These are phyloP conservation scores for Hirtodrosophila alboralis DNA, from an alignment of 2,888 invertebrate species.

Conservation along the genomic window DNA sequence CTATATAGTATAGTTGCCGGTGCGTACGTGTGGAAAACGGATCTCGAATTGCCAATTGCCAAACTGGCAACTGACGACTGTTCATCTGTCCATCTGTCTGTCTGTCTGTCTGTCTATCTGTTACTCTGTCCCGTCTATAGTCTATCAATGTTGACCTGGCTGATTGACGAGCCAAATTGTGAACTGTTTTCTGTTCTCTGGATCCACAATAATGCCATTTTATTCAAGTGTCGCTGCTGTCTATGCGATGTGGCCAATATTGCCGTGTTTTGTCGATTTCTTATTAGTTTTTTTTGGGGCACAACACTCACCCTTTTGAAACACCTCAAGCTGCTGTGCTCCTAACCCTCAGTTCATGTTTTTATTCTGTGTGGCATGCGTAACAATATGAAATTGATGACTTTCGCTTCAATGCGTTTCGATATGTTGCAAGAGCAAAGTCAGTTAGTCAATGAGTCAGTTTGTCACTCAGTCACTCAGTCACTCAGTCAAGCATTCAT, in stretches of 20 bases:
- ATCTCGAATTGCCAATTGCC: constrained; percentile 38
- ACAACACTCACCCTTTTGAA: constrained; percentile 5
- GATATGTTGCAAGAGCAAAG: constrained; percentile 68
- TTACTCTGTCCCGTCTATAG: constrained; percentile 27
- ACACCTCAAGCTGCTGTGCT: constrained; percentile 1
- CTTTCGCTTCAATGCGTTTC: constrained; percentile 74
- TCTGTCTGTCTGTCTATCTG: constrained; percentile 19
- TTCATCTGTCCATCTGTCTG: constrained; percentile 23
- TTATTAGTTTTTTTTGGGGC: constrained; percentile 56
- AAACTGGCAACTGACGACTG: constrained; percentile 16
- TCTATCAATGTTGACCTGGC: constrained; percentile 19
- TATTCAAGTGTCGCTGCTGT: constrained; percentile 65
- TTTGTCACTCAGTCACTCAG: constrained; percentile 12
- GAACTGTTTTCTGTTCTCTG: constrained; percentile 16
- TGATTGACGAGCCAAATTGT: constrained; percentile 64
- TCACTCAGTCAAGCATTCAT: constrained; percentile 22
- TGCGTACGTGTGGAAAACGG: constrained; percentile 79
- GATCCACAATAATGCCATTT: constrained; percentile 74
- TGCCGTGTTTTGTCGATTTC: constrained; percentile 16
- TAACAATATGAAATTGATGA: constrained; percentile 80
- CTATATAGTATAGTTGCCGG: constrained; percentile 29
- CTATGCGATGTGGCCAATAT: constrained; percentile 41
- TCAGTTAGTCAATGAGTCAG: constrained; percentile 35
- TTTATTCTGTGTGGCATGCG: constrained; percentile 70
- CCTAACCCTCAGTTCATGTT: constrained; percentile 26